Percentiles rank a stretch among this genome's conserved stretches.
These are phyloP conservation scores for Chromis chromis DNA, from an alignment of 2,797 vertebrate genomes.

Conservation along the genomic window DNA sequence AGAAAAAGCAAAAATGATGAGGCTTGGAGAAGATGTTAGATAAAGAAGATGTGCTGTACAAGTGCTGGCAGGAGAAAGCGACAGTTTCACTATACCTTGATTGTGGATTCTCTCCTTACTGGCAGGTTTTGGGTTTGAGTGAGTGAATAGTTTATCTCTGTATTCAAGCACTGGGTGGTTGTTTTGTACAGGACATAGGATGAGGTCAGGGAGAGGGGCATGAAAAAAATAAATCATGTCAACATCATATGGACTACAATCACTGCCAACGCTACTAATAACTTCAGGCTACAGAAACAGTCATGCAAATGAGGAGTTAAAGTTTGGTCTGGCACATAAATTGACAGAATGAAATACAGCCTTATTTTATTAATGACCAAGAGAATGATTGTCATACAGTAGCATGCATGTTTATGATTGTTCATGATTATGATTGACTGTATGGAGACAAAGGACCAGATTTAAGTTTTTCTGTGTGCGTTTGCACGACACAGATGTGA, in stretches of 20 bases:
- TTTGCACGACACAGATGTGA: conserved; percentile 18
- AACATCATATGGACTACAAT: conserved; percentile 61
- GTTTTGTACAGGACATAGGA: conserved; percentile 69
- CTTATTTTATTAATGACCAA: conserved; percentile 26
- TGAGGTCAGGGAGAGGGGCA: conserved; percentile 54
- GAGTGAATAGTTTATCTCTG: conserved; percentile 97
- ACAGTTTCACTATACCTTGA: conserved; percentile 91
- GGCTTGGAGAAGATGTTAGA: conserved; percentile 44
- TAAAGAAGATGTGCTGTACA: conserved; percentile 11
- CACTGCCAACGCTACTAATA: conserved; percentile 17
- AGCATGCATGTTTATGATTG: conserved; percentile 58
- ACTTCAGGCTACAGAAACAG: conserved; percentile 25
- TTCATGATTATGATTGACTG: conserved; percentile 39
- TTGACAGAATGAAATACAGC: conserved; percentile 22
- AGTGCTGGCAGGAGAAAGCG: conserved; percentile 36
- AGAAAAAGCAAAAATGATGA: conserved; percentile 37
- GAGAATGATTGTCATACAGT: conserved; percentile 30
- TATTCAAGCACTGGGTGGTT: conserved; percentile 93
- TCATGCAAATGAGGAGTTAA: conserved; percentile 48
- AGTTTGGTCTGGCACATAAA: conserved; percentile 1
- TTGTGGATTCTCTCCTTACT: conserved; percentile 90
- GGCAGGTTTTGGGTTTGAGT: conserved; percentile 93
- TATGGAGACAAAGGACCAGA: conserved; percentile 15
- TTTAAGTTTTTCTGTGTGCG: not conserved
- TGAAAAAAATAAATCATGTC: conserved; percentile 75